A percentile compares a stretch with the other conserved stretches of the same genome.
These are phyloP conservation scores for Phyllostomus hastatus DNA, from an alignment of 2,113 vertebrate species.

Conservation along the genomic window DNA sequence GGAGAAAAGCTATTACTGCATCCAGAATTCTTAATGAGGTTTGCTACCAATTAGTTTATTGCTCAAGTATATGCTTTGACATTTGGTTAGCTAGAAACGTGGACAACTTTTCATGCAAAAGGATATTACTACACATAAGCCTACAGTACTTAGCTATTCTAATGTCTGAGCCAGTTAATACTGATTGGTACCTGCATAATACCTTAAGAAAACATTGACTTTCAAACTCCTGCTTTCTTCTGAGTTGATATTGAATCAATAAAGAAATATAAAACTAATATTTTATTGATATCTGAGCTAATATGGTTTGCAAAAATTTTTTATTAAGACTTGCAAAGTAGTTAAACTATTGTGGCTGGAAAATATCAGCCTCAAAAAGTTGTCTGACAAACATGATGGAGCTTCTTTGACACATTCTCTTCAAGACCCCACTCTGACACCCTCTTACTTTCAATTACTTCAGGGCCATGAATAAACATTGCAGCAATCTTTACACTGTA, in stretches of 20 bases:
- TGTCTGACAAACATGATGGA: conserved; percentile 45
- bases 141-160: conserved; percentile 10
- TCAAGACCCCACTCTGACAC: conserved; percentile 27
- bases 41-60: conserved; percentile 77
- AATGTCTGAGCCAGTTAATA: conserved; percentile 24
- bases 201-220: conserved; percentile 49
- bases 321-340: conserved; percentile 60
- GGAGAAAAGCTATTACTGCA: conserved; percentile 77
- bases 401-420: conserved; percentile 24
- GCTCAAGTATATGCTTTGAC: conserved; percentile 68
- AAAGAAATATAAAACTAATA: conserved; percentile 39
- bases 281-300: conserved; percentile 72
- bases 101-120: conserved; percentile 44
- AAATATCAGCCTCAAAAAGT: conserved; percentile 50
- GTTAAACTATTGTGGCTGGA: conserved; percentile 28
- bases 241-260: conserved; percentile 60
- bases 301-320: conserved; percentile 62
- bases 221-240: conserved; percentile 64
- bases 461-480: conserved; percentile 55
- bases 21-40: conserved; percentile 77
- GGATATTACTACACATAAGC: conserved; percentile 25
- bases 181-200: conserved; percentile 9
- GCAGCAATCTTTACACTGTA: background rate
- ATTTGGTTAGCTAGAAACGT: conserved; percentile 53
- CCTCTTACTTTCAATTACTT: conserved; percentile 38